Base-by-base conservation (phyloP, 2,113 vertebrate genomes). In the Onychorhynchus coronatus region DNA sequence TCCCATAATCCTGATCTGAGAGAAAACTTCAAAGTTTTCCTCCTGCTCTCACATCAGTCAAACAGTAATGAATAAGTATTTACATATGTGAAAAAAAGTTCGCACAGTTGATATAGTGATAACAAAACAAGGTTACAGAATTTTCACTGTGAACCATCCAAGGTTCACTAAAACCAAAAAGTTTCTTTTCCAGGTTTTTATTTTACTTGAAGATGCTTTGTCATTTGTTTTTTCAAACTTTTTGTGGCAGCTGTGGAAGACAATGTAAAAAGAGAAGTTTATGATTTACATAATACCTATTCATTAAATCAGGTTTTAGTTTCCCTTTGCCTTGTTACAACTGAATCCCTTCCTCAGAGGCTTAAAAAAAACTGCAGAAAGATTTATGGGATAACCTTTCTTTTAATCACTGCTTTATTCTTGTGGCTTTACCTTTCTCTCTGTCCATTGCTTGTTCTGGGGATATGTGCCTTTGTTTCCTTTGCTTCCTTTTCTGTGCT, bases 401-500 rank as follows among this genome's bases (percentile, higher is more conserved):
- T 90, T 93, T 88, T 80, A 93, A 67, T 81, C 35, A 49, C 28
- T 68, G 5, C 19, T 52, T 93, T 93, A 82, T 83, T 20, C 59
- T 59, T 84, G n/a, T 30, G 6, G 74, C 23, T 93, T 94, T 88
- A 58, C 50, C 20, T 88, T 92, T 80, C 31, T 44, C 21, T 73
- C 79, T 86, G 47, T 47, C 82, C 20, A 6, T 52, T 65, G 49
- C 30, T 86, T 8, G 1, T 44, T 79, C 78, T 78, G 47, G 59
- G 52, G 2, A 14, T 86, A 63, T 90, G 95, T 95, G 35, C 35
- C 59, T 93, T 91, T 89, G 74, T 88, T 82, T 73, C 85, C 58
- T 47, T 63, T 77, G 46, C 70, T 97, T 78, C 84, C 33, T 91
- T 95, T 95, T 66, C 84, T 93, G 13, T 81, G 68, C 85, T 95